Evolutionary conservation across 2,888 invertebrate species (phyloP), one percentile per base, ranked within the genome.

Genomic region (Cataglyphis albicans): DNA sequence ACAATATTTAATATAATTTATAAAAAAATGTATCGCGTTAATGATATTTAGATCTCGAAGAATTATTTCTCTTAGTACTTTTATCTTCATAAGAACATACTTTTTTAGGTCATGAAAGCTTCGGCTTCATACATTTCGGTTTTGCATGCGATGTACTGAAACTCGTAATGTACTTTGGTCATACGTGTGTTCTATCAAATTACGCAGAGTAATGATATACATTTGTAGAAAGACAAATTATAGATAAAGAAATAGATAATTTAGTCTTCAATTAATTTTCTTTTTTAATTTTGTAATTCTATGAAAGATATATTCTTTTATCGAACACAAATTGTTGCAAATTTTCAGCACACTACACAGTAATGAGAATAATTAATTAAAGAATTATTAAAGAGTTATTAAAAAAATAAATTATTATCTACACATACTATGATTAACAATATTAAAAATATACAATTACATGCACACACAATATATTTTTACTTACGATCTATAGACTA

Each of bases 51-150:
- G 0, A 55, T 5, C 21, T 63, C 0, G 1, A 57, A 3, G 6
- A 41, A 57, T 15, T 21, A 4, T 3, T 29, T 2, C 1, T 44
- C 0, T 76, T 57, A 12, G 9, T 15, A 41, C 41, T 44, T 6
- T 0, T 44, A 18, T 25, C 10, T 68, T 4, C 9, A 21, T 44
- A 32, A 59, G 32, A 68, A 48, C 18, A 25, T 18, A 12, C 32
- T 25, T n/a, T 87, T 84, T 78, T 70, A 89, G 88, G 74, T 88
- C 64, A 81, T 89, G 59, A 91, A 89, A 61, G 86, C 89, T 55
- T 91, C 90, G 18, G 88, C 84, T 7, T 91, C 91, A 0, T 91
- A 90, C 10, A 65, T 91, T 12, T 91, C 91, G 0, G 67, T 91
- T 38, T 70, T 91, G 10, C 83, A 85, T 12, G 88, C 91, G 1